These are phyloP conservation scores for Burhinus bistriatus DNA, from an alignment of 2,113 vertebrate genomes.

Conservation along the genomic window DNA sequence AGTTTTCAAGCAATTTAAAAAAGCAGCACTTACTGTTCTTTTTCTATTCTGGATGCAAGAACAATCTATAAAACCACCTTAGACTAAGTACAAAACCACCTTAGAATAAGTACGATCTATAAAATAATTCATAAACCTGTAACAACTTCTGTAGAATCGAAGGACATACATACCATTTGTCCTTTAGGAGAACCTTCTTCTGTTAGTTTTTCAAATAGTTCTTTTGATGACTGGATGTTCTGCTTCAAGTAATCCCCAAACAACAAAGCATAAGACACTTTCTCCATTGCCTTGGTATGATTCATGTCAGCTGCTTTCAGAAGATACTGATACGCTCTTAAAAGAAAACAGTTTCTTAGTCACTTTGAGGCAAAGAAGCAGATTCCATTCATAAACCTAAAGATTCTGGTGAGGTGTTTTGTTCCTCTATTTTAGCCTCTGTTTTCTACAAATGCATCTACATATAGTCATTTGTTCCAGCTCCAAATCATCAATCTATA, in stretches of 20 bases:
- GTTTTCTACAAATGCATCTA: background rate
- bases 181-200: constrained; percentile 93
- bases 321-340: constrained; percentile 89
- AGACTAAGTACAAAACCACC: background rate
- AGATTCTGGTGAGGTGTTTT: background rate
- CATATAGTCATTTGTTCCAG: background rate
- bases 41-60: background rate
- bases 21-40: background rate
- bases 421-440: background rate
- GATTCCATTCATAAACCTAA: background rate
- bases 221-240: constrained; percentile 85
- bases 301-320: constrained; percentile 87
- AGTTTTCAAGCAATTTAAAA: background rate
- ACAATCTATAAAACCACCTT: background rate
- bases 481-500: background rate
- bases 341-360: constrained; percentile 48
- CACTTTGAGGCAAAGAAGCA: background rate
- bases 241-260: constrained; percentile 94
- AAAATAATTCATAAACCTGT: background rate
- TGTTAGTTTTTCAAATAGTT: constrained; percentile 91
- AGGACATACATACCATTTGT: constrained; percentile 80
- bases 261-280: constrained; percentile 91
- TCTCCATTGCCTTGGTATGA: constrained; percentile 92
- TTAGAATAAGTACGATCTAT: background rate
- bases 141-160: background rate